These are phyloP conservation scores for Dendrocincla fuliginosa DNA, from an alignment of 2,797 vertebrate genomes.

Conservation along the genomic window DNA sequence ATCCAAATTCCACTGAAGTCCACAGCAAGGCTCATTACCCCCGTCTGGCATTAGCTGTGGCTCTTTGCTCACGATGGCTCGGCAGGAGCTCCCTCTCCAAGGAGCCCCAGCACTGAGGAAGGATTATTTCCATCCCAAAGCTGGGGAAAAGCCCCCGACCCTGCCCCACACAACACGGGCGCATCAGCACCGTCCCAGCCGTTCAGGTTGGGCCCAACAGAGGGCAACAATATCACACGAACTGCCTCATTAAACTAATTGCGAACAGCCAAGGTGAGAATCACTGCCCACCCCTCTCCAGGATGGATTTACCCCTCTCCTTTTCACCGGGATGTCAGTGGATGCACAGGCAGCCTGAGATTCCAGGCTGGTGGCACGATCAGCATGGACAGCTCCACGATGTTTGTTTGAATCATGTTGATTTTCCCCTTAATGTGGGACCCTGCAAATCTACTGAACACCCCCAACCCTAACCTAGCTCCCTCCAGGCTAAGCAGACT, in stretches of 20 bases:
- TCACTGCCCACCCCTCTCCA: not conserved
- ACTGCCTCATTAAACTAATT: constrained; percentile 23
- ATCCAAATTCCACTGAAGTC: constrained; percentile 44
- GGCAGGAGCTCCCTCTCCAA: not conserved
- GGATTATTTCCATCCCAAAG: fast-evolving
- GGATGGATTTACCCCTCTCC: not conserved
- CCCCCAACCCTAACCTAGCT: too few relatives aligned
- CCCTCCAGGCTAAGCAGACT: not conserved
- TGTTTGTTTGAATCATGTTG: fast-evolving
- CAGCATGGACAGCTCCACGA: not conserved
- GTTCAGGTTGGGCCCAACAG: constrained; percentile 51
- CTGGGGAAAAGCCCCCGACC: not conserved
- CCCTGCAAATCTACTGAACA: not conserved
- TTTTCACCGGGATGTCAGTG: fast-evolving
- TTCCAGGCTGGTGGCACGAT: fast-evolving
- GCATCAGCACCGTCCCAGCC: not conserved
- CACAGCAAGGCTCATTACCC: constrained; percentile 50
- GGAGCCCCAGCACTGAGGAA: not conserved
- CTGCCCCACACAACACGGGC: not conserved
- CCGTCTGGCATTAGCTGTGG: constrained; percentile 33
- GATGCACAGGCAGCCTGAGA: not conserved
- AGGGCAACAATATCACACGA: constrained; percentile 45
- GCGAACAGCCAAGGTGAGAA: not conserved
- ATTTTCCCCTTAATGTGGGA: not conserved
- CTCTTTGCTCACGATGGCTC: not conserved